Base-by-base conservation (phyloP, 2,888 invertebrate species). In the Drosophila melanosoma region DNA sequence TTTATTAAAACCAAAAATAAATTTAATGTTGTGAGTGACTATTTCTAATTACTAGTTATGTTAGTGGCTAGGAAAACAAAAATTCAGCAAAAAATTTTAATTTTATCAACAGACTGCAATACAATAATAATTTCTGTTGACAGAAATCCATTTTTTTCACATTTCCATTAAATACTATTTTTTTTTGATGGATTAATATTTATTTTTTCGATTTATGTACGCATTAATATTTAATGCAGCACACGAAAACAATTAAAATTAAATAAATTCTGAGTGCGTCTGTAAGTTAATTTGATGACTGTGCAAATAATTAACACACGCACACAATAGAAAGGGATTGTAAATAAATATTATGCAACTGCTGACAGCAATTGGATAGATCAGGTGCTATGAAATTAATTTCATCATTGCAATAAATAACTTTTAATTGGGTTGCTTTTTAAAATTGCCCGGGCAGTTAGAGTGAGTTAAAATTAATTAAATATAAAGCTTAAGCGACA, bases 171-270 rank as follows among this genome's bases (percentile, higher is more conserved):
- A 53, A n/a, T 36, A 17, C 52, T 57, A 69, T 20, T 42, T 11
- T 48, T 3, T 54, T 36, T 29, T 15, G n/a, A 8, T 23, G 20
- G 5, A 17, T 49, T 49, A 33, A 40, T 62, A 48, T 66, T 42
- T 29, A 54, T 51, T 36, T 29, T 20, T 42, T 49, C 20, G 23
- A 62, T 42, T 57, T 65, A 63, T 70, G 17, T 48, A 20, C 58
- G 63, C 70, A 73, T 76, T 74, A 67, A 69, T 66, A 71, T 64
- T 67, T 32, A 49, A 58, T 53, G 45, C 62, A n/a, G 48, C 36
- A n/a, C 52, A 61, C 57, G 61, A 57, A 72, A 81, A 77, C 80
- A 81, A 83, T 81, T 81, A 81, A 77, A 74, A 81, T 77, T 62
- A 69, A 74, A 83, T 77, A 77, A 80, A 75, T 77, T 75, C 60